phyloP scores from a whole-genome alignment of 1,140 invertebrate genomes.

The Pentalonia nigronervosa region DNA sequence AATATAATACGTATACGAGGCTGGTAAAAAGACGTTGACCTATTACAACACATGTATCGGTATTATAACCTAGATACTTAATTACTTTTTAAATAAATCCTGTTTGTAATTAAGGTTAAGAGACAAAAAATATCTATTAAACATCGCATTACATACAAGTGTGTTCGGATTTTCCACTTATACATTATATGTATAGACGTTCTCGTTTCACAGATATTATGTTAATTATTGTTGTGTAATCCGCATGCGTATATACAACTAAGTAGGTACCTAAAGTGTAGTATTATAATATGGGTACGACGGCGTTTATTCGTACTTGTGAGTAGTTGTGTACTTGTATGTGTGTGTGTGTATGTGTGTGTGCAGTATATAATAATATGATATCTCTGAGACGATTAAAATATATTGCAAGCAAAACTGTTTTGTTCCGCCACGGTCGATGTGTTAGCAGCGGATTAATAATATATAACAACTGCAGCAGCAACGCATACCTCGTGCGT shows the following conservation, averaged over 20 bases:
- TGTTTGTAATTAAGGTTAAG: constrained; percentile 23
- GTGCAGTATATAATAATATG: too few species aligned
- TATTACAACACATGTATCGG: neutral
- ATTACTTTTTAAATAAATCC: constrained; percentile 26
- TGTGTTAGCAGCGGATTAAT: neutral
- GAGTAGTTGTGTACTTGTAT: neutral
- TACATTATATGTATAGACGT: neutral
- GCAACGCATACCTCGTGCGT: neutral
- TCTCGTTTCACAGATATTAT: neutral
- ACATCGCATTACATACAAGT: too few species aligned
- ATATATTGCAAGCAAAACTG: constrained; percentile 30
- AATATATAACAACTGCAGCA: neutral
- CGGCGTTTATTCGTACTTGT: too few species aligned
- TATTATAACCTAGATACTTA: constrained; percentile 30
- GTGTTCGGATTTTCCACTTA: neutral
- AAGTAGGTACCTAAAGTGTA: neutral
- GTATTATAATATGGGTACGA: neutral
- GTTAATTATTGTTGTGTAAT: constrained; percentile 16
- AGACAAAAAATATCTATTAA: neutral
- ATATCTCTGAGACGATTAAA: neutral
- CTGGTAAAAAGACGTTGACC: constrained; percentile 26
- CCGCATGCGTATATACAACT: neutral
- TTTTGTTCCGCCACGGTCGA: constrained; percentile 17
- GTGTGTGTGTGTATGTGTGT: too few species aligned
- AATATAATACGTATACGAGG: neutral